Evolutionary conservation across 2,113 vertebrate species (phyloP), one percentile per base, ranked within the genome.

Genomic region (Patagioenas fasciata): DNA sequence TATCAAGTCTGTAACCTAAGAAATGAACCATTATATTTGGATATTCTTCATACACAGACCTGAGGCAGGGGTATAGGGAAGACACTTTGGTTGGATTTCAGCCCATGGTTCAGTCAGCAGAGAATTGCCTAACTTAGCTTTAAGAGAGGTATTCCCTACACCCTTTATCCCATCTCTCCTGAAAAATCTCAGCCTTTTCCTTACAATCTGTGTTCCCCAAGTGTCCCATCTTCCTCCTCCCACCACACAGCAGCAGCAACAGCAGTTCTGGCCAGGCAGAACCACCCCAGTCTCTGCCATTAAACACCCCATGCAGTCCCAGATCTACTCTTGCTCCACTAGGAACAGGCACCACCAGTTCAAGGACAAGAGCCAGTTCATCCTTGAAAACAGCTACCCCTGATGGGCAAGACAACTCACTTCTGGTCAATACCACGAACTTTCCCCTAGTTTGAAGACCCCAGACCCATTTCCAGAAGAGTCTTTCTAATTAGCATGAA

Each of bases 31-130:
- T 14, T 78, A 36, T 23, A 62, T 74, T 40, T 70, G 23, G 64
- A 81, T 40, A 32, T 32, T 60, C 31, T 64, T 84, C 8, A 3
- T 14, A 38, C 0, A 0, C 31, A 62, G 58, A 65, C 42, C 32
- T 80, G n/a, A 86, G 80, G 40, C 5, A 74, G 8, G 7, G 17
- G 5, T 53, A 67, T 11, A 82, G 6, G 21, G 13, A 95, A 94
- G 29, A 80, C 19, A 69, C 16, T 34, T 50, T 4, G 26, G 23
- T 15, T 73, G 48, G 79, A 71, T 66, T 91, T 89, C 56, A 83
- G 38, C 11, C 15, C 16, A 36, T n/a, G 40, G 34, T 29, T 75
- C 28, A 56, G 14, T 44, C 15, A 84, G 31, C 18, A 89, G 14
- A 81, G 5, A 88, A 56, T 9, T 34, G 5, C 72, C 18, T 61